Evolutionary conservation across 1,140 invertebrate species (phyloP), one percentile per base, ranked within the genome.

Genomic region (Tetragonula clypearis): DNA sequence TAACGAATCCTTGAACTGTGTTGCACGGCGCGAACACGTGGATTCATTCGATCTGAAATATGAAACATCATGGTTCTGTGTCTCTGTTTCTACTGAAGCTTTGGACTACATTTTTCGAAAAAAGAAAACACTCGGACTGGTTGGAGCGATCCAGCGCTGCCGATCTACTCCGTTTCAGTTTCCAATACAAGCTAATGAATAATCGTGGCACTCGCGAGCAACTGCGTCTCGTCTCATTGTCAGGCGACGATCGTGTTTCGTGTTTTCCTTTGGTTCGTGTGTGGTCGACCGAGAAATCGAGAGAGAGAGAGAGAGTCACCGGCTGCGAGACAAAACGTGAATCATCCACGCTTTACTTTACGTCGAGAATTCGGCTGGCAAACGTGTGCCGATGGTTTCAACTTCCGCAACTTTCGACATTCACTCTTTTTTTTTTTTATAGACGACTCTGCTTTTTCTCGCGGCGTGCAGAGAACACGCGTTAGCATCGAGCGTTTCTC

Each of bases 281-380:
- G 60, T 35, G 72, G 26, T 30, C 72, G 53, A 12, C 0, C 14
- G 73, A 77, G 21, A 72, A 49, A 35, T 35, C 65, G n/a, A 60
- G 41, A 8, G 41, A 35, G 55, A 35, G n/a, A 60, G 41, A 8
- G 41, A 35, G 55, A 35, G 55, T 79, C 75, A 30, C 71, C 71
- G 58, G 21, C 19, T 21, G 69, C 41, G 49, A 26, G 72, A 74
- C 17, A 15, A 74, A 30, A 55, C 49, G 41, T 78, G 82, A 83
- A 78, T 83, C 82, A 83, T 71, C 56, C 65, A 30, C 35, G 69
- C 76, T 83, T 83, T 83, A 83, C 71, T 83, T 83, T n/a, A 30
- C 53, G 17, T 17, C 41, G 62, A 60, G 74, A 78, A 53, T 77
- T 68, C 68, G 14, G 14, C 66, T 78, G 82, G 81, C 74, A 83